phyloP scores from a whole-genome alignment of 2,797 vertebrate species.

The Acanthurus tractus region DNA sequence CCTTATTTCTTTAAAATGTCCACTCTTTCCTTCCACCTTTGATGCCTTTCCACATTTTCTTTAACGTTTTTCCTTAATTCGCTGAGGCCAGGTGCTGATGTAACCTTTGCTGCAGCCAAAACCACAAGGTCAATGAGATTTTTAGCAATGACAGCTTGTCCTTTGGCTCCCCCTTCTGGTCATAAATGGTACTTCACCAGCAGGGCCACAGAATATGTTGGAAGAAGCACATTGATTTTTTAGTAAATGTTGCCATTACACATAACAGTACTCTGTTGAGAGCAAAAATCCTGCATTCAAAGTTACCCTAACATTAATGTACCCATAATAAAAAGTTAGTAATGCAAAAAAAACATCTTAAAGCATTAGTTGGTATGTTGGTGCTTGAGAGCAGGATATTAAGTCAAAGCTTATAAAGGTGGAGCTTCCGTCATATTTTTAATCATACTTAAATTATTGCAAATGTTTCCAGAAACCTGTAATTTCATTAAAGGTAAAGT shows the following conservation, averaged over 20 bases:
- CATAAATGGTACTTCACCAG: constrained; percentile 28
- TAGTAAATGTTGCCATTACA: neutral
- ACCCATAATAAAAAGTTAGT: no score
- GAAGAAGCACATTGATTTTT: neutral
- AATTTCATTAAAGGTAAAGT: no score
- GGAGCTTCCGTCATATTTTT: neutral
- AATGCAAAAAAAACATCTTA: neutral
- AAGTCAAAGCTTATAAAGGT: neutral
- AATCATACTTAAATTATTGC: no score
- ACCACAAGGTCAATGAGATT: constrained; percentile 11
- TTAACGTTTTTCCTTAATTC: constrained; percentile 21
- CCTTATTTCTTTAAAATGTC: constrained; percentile 4
- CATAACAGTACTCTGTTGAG: neutral
- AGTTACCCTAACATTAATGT: neutral
- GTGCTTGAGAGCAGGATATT: neutral
- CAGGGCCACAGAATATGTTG: neutral
- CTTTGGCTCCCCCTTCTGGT: constrained; percentile 75
- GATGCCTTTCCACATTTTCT: constrained; percentile 10
- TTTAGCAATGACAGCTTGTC: constrained; percentile 11
- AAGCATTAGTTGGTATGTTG: neutral
- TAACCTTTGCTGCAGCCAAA: constrained; percentile 44
- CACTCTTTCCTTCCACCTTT: constrained; percentile 7
- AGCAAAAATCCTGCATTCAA: neutral
- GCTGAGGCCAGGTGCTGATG: constrained; percentile 53
- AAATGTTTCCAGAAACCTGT: no score